phyloP scores from a whole-genome alignment of 2,888 invertebrate species.

The Epinotia ramella region DNA sequence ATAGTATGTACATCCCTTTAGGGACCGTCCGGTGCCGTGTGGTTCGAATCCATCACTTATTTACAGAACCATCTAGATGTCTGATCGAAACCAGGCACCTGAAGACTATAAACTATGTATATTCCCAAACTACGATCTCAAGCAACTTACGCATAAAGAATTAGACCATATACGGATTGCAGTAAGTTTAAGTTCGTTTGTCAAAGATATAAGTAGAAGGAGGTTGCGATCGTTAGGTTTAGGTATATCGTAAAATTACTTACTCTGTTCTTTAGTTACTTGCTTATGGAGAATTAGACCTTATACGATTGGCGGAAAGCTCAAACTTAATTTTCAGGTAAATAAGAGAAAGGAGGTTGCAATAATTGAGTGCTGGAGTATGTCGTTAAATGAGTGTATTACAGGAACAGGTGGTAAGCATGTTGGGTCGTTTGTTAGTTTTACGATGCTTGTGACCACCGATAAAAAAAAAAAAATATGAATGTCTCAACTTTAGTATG shows the following conservation, averaged over 20 bases:
- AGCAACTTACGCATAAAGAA: not conserved
- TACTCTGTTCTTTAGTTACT: not conserved
- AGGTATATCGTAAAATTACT: not conserved
- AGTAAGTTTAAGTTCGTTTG: not conserved
- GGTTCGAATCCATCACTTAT: conserved; percentile 9
- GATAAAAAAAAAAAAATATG: too few relatives aligned
- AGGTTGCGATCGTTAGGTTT: not conserved
- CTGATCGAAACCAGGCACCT: conserved; percentile 15
- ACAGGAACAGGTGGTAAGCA: not conserved
- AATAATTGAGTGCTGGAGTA: not conserved
- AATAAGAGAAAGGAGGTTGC: not conserved
- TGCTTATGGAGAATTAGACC: not conserved
- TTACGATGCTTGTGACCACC: too few relatives aligned
- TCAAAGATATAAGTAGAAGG: not conserved
- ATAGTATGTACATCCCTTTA: not conserved
- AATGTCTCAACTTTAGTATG: too few relatives aligned
- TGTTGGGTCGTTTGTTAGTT: not conserved
- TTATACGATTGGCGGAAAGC: not conserved
- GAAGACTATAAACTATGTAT: not conserved
- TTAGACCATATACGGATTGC: not conserved
- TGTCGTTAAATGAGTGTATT: conserved; percentile 4
- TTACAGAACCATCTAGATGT: conserved; percentile 25
- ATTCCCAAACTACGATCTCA: not conserved
- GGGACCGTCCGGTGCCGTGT: conserved; percentile 9
- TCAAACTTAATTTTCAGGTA: not conserved